Percentiles rank a stretch among this genome's conserved stretches.
phyloP scores from a whole-genome alignment of 2,113 vertebrate genomes.

The Gnathonemus longibarbis region DNA sequence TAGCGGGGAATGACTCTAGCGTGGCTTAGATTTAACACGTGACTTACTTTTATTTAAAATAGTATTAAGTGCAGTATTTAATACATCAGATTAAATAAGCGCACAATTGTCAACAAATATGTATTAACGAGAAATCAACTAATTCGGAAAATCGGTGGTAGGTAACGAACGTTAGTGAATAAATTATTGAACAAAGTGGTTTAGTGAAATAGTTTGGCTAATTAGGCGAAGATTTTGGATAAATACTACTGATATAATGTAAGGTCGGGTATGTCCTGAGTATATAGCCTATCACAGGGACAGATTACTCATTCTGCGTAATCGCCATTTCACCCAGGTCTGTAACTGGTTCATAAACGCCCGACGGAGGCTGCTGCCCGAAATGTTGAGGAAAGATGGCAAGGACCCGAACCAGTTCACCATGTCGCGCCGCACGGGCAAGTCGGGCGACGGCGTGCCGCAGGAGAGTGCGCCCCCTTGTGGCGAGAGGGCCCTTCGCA shows the following conservation, averaged over 20 bases:
- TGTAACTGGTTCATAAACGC: conserved; percentile 99
- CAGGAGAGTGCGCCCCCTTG: conserved; percentile 73
- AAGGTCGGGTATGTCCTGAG: background rate
- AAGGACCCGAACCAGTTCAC: conserved; percentile 88
- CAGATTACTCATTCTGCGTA: background rate
- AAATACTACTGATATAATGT: background rate
- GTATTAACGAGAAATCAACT: background rate
- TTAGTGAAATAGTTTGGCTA: background rate
- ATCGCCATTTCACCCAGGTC: conserved; percentile 58
- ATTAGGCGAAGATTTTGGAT: background rate
- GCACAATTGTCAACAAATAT: background rate
- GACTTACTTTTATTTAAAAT: background rate
- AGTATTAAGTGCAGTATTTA: background rate
- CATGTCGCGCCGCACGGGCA: conserved; percentile 81
- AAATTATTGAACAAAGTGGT: background rate
- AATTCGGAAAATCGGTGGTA: background rate
- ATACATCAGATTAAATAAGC: background rate
- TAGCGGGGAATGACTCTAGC: background rate
- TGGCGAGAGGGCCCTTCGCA: conserved; percentile 68
- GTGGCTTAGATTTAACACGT: background rate
- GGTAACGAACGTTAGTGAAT: background rate
- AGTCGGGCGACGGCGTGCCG: conserved; percentile 67
- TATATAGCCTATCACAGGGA: background rate
- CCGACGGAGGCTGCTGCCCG: conserved; percentile 80
- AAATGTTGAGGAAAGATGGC: conserved; percentile 87